phyloP scores from a whole-genome alignment of 1,140 invertebrate species.

The Saccostrea echinata region DNA sequence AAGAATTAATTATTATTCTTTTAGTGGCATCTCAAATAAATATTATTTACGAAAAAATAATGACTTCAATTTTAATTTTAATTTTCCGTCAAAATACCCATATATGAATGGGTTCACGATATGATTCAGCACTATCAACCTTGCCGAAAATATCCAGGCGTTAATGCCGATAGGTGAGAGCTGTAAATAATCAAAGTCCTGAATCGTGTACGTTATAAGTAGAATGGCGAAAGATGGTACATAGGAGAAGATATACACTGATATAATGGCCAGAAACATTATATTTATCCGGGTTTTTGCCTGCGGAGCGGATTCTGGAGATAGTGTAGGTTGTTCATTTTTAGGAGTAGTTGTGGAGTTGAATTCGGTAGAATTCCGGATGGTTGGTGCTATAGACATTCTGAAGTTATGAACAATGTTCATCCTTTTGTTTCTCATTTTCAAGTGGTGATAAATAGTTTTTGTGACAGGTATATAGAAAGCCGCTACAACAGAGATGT shows the following conservation, averaged over 20 bases:
- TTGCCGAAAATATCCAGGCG: background rate
- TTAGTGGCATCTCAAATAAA: background rate
- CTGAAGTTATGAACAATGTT: background rate
- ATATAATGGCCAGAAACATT: background rate
- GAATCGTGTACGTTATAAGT: background rate
- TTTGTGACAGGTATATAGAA: conserved; percentile 21
- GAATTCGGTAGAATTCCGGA: background rate
- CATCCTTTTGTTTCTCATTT: background rate
- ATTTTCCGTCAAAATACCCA: conserved; percentile 22
- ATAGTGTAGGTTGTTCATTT: background rate
- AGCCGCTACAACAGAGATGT: background rate
- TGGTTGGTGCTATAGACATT: background rate
- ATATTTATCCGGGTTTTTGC: background rate
- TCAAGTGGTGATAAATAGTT: conserved; percentile 14
- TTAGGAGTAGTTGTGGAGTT: background rate
- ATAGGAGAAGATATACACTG: background rate
- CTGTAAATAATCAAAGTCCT: background rate
- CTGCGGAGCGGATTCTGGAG: background rate
- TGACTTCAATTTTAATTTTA: background rate
- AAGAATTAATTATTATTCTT: no score
- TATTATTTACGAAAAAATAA: background rate
- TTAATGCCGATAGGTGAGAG: background rate
- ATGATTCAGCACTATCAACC: background rate
- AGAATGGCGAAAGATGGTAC: background rate
- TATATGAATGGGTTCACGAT: conserved; percentile 3